These are phyloP conservation scores for Chiridota heheva DNA, from an alignment of 35 echinoderm and acorn worm species.

Conservation along the genomic window DNA sequence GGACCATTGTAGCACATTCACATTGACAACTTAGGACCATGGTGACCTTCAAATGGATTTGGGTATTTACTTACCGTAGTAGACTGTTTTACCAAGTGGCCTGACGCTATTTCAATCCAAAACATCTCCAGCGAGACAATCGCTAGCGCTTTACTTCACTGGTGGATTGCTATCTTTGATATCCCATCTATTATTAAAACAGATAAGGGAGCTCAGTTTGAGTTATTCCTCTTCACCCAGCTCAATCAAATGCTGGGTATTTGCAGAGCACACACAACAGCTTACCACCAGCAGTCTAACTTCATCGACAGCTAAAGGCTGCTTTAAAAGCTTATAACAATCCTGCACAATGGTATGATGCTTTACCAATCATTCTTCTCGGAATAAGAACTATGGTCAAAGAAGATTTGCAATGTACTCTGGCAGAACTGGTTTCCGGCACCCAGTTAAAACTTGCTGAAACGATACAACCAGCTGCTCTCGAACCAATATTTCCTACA, in stretches of 20 bases:
- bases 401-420: constrained; percentile 23
- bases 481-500: neutral
- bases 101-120: neutral
- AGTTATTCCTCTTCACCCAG: constrained; percentile 6
- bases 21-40: constrained; percentile 47
- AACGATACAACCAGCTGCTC: neutral
- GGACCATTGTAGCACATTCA: constrained; percentile 62
- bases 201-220: constrained; percentile 4
- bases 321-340: neutral
- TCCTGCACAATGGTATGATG: constrained; percentile 26
- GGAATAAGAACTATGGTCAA: constrained; percentile 46
- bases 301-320: constrained; percentile 13
- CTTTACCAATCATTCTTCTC: constrained; percentile 34
- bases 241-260: neutral
- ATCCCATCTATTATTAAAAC: constrained; percentile 2
- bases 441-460: constrained; percentile 12
- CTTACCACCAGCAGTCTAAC: constrained; percentile 13
- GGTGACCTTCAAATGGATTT: constrained; percentile 28
- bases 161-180: constrained; percentile 37
- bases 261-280: neutral
- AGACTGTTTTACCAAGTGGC: constrained; percentile 17
- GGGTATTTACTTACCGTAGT: constrained; percentile 34
- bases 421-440: constrained; percentile 52
- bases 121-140: constrained; percentile 4
- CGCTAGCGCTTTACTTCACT: too few species aligned